Evolutionary conservation across 2,113 vertebrate genomes (phyloP).

Genomic region (Gymnogyps californianus): DNA sequence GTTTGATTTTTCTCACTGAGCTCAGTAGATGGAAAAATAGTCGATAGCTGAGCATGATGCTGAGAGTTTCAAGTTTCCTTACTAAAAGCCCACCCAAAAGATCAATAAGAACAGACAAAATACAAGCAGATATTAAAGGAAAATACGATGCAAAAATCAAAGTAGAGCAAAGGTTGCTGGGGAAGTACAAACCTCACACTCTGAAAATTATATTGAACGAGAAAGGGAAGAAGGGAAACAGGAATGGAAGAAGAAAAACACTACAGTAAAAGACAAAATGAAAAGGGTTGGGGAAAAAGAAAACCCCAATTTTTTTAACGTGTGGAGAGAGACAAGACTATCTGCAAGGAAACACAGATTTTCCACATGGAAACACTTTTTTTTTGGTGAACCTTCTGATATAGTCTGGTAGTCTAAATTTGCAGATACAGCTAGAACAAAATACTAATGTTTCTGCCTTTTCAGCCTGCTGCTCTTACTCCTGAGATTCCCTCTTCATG

Average conservation of each 20-base stretch:
- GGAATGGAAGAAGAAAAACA: background rate
- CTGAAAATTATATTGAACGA: background rate
- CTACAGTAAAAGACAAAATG: background rate
- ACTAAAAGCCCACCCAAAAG: background rate
- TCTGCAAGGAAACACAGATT: background rate
- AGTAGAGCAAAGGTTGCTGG: background rate
- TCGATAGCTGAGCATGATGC: background rate
- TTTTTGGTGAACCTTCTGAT: background rate
- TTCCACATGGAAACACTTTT: background rate
- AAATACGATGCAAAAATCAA: background rate
- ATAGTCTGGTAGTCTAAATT: background rate
- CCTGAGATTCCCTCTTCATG: background rate
- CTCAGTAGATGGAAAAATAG: background rate
- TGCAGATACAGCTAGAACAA: background rate
- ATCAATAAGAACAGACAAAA: background rate
- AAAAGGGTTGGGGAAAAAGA: background rate
- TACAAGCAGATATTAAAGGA: background rate
- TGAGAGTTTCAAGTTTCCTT: background rate
- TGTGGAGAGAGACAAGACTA: background rate
- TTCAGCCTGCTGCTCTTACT: background rate
- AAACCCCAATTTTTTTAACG: accelerated
- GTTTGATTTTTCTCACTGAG: background rate
- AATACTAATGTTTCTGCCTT: background rate
- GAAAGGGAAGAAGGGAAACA: background rate
- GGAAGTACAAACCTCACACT: background rate